A percentile compares a stretch with the other conserved stretches of the same genome.
These are phyloP conservation scores for Drosophila neotestacea DNA, from an alignment of 2,888 invertebrate species.

Conservation along the genomic window DNA sequence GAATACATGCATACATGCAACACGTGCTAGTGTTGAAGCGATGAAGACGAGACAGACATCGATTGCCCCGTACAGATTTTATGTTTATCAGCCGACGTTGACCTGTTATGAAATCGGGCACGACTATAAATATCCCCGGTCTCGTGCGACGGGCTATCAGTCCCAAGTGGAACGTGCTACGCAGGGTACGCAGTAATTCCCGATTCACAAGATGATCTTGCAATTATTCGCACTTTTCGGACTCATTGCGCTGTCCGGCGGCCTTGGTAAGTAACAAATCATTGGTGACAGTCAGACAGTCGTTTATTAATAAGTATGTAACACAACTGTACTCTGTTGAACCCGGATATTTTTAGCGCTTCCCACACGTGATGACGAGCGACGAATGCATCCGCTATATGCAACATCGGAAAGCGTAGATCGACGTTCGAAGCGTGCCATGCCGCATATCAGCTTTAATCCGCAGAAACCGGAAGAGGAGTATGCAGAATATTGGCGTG, in stretches of 20 bases:
- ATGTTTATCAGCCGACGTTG: slow-evolving; percentile 62
- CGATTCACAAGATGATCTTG: slow-evolving; percentile 45
- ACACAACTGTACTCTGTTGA: slow-evolving; percentile 36
- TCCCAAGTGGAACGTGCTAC: slow-evolving; percentile 49
- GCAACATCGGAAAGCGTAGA: slow-evolving; percentile 16
- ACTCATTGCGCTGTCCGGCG: slow-evolving; percentile 40
- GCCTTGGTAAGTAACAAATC: slow-evolving; percentile 51
- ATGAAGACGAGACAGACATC: not conserved
- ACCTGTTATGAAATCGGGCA: slow-evolving; percentile 51
- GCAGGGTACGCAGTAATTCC: not conserved
- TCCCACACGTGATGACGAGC: slow-evolving; percentile 59
- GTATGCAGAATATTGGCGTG: slow-evolving; percentile 85
- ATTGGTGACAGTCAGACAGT: not conserved
- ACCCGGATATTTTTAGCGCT: not conserved
- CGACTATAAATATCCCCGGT: slow-evolving; percentile 68
- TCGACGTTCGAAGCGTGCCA: slow-evolving; percentile 74
- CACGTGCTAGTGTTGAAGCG: slow-evolving; percentile 13
- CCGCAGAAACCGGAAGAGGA: slow-evolving; percentile 77
- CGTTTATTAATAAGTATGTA: not conserved
- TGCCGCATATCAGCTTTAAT: slow-evolving; percentile 81
- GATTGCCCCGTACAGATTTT: slow-evolving; percentile 34
- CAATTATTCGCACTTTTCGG: slow-evolving; percentile 39
- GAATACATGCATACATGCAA: slow-evolving; percentile 18
- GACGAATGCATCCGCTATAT: slow-evolving; percentile 82
- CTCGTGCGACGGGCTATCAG: slow-evolving; percentile 67